phyloP scores from a whole-genome alignment of 2,888 invertebrate species.

The Perithous albicinctus region DNA sequence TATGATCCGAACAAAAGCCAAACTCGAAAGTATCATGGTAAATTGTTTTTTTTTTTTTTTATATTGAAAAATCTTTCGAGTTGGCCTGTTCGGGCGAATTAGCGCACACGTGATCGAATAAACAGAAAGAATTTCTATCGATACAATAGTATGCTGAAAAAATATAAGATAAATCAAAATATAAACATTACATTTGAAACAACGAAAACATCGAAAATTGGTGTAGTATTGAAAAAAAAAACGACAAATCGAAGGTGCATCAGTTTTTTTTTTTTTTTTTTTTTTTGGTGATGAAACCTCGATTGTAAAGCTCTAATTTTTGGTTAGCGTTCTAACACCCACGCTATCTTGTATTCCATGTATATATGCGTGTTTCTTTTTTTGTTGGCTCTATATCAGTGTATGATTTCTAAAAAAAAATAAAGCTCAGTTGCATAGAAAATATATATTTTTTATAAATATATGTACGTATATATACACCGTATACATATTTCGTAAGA shows the following conservation, averaged over 20 bases:
- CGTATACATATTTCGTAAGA: too few species aligned
- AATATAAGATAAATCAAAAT: slow-evolving; percentile 60
- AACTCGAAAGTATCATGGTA: slow-evolving; percentile 39
- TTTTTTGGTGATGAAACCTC: too few species aligned
- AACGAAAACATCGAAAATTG: slow-evolving; percentile 39
- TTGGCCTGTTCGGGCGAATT: slow-evolving; percentile 38
- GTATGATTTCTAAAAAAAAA: slow-evolving; percentile 12
- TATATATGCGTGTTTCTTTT: slow-evolving; percentile 58
- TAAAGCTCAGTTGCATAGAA: slow-evolving; percentile 37
- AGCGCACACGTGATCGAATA: slow-evolving; percentile 62
- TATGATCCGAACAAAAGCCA: slow-evolving; percentile 23
- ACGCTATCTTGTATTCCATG: slow-evolving; percentile 61
- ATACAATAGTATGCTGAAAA: slow-evolving; percentile 67
- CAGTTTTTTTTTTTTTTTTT: too few species aligned
- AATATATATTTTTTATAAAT: slow-evolving; percentile 62
- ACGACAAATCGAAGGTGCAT: too few species aligned
- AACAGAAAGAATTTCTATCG: slow-evolving; percentile 66
- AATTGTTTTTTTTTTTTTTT: not conserved
- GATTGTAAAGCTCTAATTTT: slow-evolving; percentile 48
- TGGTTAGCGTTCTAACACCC: slow-evolving; percentile 53
- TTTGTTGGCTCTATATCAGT: slow-evolving; percentile 35
- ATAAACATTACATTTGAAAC: slow-evolving; percentile 51
- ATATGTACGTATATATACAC: slow-evolving; percentile 71
- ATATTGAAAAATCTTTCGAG: slow-evolving; percentile 32
- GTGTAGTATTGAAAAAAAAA: slow-evolving; percentile 29